Evolutionary conservation across 2,113 vertebrate species (phyloP).

Genomic region (Antigone vipio): DNA sequence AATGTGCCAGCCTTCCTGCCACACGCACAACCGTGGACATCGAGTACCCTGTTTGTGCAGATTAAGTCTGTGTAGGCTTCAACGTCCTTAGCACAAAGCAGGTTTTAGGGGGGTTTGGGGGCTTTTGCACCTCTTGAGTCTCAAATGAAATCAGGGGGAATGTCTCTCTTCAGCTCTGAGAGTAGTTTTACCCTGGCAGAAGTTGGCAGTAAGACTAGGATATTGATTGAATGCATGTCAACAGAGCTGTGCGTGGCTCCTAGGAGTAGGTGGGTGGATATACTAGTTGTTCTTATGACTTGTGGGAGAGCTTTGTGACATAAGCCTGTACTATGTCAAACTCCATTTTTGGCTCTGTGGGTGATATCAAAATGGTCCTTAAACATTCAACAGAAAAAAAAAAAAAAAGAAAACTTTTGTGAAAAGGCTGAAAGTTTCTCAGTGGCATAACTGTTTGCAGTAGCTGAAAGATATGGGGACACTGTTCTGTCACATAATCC

Average conservation of each 20-base stretch:
- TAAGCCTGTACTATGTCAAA: not conserved
- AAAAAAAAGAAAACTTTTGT: not conserved
- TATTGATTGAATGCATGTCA: not conserved
- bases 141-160: not conserved
- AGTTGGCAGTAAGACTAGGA: rapidly evolving
- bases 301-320: not conserved
- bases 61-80: not conserved
- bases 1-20: not conserved
- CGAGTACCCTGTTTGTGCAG: not conserved
- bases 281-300: not conserved
- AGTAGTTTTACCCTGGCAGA: not conserved
- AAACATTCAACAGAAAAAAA: not conserved
- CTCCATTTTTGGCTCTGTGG: not conserved
- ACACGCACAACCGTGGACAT: not conserved
- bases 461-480: not conserved
- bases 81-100: not conserved
- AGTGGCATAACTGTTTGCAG: not conserved
- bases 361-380: not conserved
- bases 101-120: not conserved
- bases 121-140: not conserved
- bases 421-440: not conserved
- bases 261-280: not conserved
- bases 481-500: not conserved
- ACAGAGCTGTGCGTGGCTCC: not conserved
- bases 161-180: not conserved